Percentiles rank a stretch among this genome's conserved stretches.
phyloP scores from a whole-genome alignment of 2,797 vertebrate species.

The Poeciliopsis presidionis region DNA sequence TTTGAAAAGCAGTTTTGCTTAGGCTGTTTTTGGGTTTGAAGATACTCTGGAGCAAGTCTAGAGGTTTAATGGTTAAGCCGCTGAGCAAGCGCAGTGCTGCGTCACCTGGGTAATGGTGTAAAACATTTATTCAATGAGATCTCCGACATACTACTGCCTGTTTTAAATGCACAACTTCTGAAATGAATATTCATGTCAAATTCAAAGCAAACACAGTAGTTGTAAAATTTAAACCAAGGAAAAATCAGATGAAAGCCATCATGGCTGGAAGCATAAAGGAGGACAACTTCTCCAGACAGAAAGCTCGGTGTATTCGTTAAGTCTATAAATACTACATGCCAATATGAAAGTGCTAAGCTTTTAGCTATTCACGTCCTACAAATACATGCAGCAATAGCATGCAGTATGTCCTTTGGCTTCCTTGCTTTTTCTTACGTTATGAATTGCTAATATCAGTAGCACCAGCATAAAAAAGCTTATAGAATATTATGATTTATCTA shows the following conservation, averaged over 20 bases:
- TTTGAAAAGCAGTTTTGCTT: constrained; percentile 23
- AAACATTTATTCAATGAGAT: constrained; percentile 15
- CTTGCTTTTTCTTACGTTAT: background rate
- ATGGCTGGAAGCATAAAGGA: background rate
- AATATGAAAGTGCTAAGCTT: background rate
- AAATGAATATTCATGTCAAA: background rate
- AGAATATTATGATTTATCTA: background rate
- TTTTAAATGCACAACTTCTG: background rate
- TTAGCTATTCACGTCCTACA: background rate
- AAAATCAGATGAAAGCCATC: background rate
- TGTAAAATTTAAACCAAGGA: constrained; percentile 13
- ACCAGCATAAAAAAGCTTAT: background rate
- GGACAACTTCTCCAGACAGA: background rate
- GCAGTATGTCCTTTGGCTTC: background rate
- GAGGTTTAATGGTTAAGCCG: constrained; percentile 4
- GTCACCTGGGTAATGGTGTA: background rate
- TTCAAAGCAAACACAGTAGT: background rate
- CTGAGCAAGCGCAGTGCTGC: background rate
- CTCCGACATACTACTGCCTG: background rate
- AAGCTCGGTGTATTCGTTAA: background rate
- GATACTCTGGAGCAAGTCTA: background rate
- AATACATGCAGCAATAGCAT: background rate
- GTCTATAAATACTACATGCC: background rate
- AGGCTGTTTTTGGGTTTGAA: constrained; percentile 10
- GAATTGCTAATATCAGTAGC: background rate